Evolutionary conservation across 1,140 invertebrate genomes (phyloP).

Genomic region (Papilio helenus): DNA sequence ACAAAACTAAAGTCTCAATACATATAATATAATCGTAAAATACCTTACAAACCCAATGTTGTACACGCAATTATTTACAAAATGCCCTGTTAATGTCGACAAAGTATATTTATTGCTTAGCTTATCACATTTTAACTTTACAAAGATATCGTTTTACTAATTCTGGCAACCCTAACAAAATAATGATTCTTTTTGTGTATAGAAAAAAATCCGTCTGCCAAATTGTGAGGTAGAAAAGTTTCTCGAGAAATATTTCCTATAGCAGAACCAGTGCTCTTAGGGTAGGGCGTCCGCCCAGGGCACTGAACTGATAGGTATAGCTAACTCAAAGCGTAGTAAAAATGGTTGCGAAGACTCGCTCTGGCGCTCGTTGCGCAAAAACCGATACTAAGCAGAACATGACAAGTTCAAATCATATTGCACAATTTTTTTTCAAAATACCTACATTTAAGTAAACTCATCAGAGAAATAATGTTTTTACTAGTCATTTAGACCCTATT

Average conservation of each 20-base stretch:
- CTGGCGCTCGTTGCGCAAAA: too few species aligned
- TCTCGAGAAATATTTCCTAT: slow-evolving; percentile 38
- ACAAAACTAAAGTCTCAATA: slow-evolving; percentile 15
- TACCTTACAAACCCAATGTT: slow-evolving; percentile 18
- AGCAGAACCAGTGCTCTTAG: too few species aligned
- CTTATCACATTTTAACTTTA: slow-evolving; percentile 19
- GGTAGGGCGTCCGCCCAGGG: too few species aligned
- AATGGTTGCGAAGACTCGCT: too few species aligned
- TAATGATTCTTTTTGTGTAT: background rate
- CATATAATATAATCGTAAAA: slow-evolving; percentile 13
- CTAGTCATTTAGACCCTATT: background rate
- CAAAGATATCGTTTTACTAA: slow-evolving; percentile 18
- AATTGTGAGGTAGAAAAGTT: slow-evolving; percentile 71
- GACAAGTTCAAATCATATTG: background rate
- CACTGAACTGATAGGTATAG: too few species aligned
- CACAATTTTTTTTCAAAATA: background rate
- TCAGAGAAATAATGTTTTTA: too few species aligned
- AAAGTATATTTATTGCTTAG: slow-evolving; percentile 32
- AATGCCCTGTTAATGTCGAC: slow-evolving; percentile 6
- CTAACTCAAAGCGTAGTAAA: too few species aligned
- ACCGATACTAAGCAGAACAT: slow-evolving; percentile 11
- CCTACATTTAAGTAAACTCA: too few species aligned
- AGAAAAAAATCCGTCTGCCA: slow-evolving; percentile 59
- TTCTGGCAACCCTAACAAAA: slow-evolving; percentile 33
- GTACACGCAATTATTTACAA: slow-evolving; percentile 16